These are phyloP conservation scores for Drosophila dunni DNA, from an alignment of 1,140 invertebrate species.

Conservation along the genomic window DNA sequence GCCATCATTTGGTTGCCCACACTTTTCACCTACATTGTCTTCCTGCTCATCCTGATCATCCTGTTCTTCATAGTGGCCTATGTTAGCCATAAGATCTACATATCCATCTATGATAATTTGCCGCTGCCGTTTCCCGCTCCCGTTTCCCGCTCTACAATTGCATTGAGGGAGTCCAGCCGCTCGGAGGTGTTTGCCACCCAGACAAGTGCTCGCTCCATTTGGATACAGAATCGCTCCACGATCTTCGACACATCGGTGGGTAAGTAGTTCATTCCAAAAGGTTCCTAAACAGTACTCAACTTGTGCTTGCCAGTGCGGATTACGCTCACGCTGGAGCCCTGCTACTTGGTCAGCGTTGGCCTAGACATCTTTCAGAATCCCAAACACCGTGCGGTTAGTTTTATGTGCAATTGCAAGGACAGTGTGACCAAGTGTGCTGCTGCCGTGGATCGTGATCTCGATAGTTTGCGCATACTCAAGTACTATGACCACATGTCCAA, in stretches of 20 bases:
- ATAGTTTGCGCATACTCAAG: constrained; percentile 44
- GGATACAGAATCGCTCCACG: constrained; percentile 54
- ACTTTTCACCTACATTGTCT: constrained; percentile 76
- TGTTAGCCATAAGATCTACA: constrained; percentile 78
- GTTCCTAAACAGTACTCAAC: neutral
- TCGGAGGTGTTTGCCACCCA: constrained; percentile 23
- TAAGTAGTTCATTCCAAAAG: constrained; percentile 36
- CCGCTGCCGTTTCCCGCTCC: constrained; percentile 59
- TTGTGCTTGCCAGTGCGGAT: constrained; percentile 50
- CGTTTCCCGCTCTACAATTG: constrained; percentile 6
- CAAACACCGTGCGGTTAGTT: constrained; percentile 42
- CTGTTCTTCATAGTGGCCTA: constrained; percentile 81
- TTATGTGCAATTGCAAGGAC: constrained; percentile 50
- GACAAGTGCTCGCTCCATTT: constrained; percentile 51
- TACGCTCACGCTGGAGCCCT: constrained; percentile 63
- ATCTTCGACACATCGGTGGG: constrained; percentile 53
- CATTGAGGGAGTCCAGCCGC: constrained; percentile 22
- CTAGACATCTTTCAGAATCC: constrained; percentile 42
- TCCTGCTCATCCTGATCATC: constrained; percentile 73
- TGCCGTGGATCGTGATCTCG: neutral
- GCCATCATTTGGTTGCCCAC: constrained; percentile 78
- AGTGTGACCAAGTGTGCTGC: constrained; percentile 37
- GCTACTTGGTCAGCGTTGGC: constrained; percentile 68
- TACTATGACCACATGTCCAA: constrained; percentile 60
- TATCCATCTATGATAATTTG: constrained; percentile 76